Base-by-base conservation (phyloP, 92 coral and sea anemone genomes). In the Siderastrea siderea region DNA sequence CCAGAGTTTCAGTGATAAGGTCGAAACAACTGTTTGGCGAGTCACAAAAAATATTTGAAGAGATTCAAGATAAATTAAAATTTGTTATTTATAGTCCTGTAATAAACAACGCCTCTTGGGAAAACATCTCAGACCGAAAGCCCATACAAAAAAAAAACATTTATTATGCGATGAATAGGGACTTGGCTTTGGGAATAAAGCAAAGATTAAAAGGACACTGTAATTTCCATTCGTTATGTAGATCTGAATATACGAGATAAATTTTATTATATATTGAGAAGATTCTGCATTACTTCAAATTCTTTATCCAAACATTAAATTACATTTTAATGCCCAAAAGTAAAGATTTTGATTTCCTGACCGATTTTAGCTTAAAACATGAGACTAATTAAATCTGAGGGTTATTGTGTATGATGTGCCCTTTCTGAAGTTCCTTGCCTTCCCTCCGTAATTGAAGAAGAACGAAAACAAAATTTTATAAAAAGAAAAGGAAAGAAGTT, bases 41-140 rank as follows among this genome's bases (percentile, higher is more conserved):
- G 74, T 38, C 10, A 59, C 73, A 47, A 51, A 84, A 73, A 74
- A 72, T 73, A 73, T 84, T 73, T 84, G 74, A 50, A 73, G 55
- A 52, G 26, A 44, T 74, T 77, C 45, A 7, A 73, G 71, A 61
- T 73, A 61, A 59, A 49, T 60, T 7, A 12, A 60, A 14, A 15
- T 2, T 69, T 70, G n/a, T 60, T 17, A 47, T 49, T 82, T 14
- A 9, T 19, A 47, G 45, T 82, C 52, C 12, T 9, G 47, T 46
- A 63, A 48, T n/a, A 59, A 63, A 61, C 47, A 64, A 79, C 47
- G 68, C 67, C 53, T 71, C 47, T 53, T 68, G 9, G 71, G 60
- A 6, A 53, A 44, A 55, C 38, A 11, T 38, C 70, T 57, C 13
- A 47, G 38, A 5, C 49, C 19, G 48, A 49, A 49, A 47, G n/a